Conservation (phyloP, 2,888 invertebrate species). For the Oxystoma pomonae region DNA sequence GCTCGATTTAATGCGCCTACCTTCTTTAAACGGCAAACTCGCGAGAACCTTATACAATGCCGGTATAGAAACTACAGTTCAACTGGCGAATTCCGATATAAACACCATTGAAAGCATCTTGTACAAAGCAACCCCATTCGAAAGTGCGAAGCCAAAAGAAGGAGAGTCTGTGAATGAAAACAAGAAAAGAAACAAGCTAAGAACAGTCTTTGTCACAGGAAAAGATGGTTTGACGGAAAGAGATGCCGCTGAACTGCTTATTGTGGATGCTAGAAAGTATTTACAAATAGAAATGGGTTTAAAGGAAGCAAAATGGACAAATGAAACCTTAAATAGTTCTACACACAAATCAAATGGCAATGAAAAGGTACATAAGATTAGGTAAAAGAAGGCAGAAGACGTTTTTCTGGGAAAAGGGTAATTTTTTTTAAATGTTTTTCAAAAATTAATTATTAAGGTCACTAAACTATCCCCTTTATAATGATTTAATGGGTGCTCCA, state of each 20-base stretch:
- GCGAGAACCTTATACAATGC: constrained; percentile 80
- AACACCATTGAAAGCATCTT: constrained; percentile 71
- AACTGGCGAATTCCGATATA: constrained; percentile 71
- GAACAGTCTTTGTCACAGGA: constrained; percentile 76
- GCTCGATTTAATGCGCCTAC: constrained; percentile 82
- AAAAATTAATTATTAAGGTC: too few species aligned
- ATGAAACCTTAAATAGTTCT: background rate
- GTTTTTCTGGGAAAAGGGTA: too few species aligned
- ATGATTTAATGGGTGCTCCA: too few species aligned
- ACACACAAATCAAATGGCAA: too few species aligned
- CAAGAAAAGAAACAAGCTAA: constrained; percentile 62
- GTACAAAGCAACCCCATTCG: constrained; percentile 76
- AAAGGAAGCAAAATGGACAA: constrained; percentile 64
- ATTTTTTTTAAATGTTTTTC: too few species aligned
- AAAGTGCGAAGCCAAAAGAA: constrained; percentile 72
- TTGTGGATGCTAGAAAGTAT: constrained; percentile 67
- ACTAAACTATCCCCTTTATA: too few species aligned
- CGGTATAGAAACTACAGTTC: constrained; percentile 72
- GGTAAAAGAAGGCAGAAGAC: too few species aligned
- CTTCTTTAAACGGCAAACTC: constrained; percentile 76
- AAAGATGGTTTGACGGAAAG: constrained; percentile 72
- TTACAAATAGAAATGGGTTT: constrained; percentile 71
- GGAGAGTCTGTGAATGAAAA: constrained; percentile 64
- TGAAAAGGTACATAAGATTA: too few species aligned
- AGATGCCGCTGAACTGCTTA: constrained; percentile 74